Evolutionary conservation across 2,888 invertebrate genomes (phyloP).

Genomic region (Andrena dorsata): DNA sequence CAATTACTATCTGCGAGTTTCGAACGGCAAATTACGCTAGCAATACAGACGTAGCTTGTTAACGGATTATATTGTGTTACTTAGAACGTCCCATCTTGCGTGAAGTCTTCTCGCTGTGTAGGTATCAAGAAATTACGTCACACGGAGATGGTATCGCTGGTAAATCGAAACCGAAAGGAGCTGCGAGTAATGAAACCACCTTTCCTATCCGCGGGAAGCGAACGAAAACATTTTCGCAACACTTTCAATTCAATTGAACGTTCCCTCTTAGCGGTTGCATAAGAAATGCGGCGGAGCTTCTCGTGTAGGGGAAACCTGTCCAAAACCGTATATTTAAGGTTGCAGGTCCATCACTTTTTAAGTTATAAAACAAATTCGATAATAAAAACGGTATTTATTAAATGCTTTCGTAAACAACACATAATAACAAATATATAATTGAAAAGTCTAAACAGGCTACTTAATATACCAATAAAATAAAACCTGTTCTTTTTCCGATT

Average conservation of each 20-base stretch:
- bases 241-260: conserved; percentile 31
- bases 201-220: conserved; percentile 8
- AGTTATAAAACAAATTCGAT: no score
- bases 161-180: conserved; percentile 7
- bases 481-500: no score
- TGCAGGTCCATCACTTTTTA: no score
- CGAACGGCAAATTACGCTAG: conserved; percentile 7
- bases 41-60: neutral
- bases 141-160: neutral
- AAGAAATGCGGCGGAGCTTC: conserved; percentile 15
- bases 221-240: conserved; percentile 36
- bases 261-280: conserved; percentile 27
- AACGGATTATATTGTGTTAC: neutral
- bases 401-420: no score
- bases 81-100: neutral
- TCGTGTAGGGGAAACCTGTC: no score
- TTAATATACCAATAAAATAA: no score
- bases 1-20: conserved; percentile 3
- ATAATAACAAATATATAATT: no score
- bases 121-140: conserved; percentile 2
- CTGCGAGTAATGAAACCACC: conserved; percentile 17
- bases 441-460: no score
- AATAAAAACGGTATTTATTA: no score
- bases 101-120: neutral
- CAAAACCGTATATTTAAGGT: no score